A percentile compares a stretch with the other conserved stretches of the same genome.
Conservation (phyloP, 2,113 vertebrate genomes). For the Lipophrys pholis region DNA sequence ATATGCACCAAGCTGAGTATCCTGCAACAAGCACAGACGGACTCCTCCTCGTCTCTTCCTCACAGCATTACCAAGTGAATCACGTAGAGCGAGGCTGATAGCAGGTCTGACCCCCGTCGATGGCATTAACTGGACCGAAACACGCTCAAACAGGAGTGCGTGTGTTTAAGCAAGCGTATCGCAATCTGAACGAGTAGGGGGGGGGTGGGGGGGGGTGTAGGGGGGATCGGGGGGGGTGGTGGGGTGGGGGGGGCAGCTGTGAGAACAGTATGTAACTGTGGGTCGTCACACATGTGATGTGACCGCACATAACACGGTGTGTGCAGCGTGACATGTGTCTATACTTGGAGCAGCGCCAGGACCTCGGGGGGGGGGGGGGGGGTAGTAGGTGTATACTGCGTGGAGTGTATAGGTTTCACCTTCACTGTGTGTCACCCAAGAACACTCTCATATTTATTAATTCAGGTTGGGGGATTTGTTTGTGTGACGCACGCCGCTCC, state of each 20-base stretch:
- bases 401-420: neutral
- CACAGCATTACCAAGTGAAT: slow-evolving; percentile 22
- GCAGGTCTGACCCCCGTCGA: neutral
- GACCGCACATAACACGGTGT: slow-evolving; percentile 21
- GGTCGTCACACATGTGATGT: slow-evolving; percentile 20
- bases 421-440: too few species aligned
- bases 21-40: neutral
- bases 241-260: too few species aligned
- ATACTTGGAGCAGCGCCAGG: slow-evolving; percentile 17
- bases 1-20: neutral
- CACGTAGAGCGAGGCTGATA: neutral
- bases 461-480: too few species aligned
- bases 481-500: neutral
- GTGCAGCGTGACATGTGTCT: slow-evolving; percentile 16
- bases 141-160: slow-evolving; percentile 8
- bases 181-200: slow-evolving; percentile 38
- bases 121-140: slow-evolving; percentile 25
- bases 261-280: slow-evolving; percentile 31
- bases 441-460: too few species aligned
- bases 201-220: too few species aligned
- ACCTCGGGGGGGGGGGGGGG: neutral
- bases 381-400: neutral
- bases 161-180: slow-evolving; percentile 26
- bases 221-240: too few species aligned
- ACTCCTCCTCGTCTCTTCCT: neutral